phyloP scores from a whole-genome alignment of 1,140 invertebrate species.

The Sitobion miscanthi region DNA sequence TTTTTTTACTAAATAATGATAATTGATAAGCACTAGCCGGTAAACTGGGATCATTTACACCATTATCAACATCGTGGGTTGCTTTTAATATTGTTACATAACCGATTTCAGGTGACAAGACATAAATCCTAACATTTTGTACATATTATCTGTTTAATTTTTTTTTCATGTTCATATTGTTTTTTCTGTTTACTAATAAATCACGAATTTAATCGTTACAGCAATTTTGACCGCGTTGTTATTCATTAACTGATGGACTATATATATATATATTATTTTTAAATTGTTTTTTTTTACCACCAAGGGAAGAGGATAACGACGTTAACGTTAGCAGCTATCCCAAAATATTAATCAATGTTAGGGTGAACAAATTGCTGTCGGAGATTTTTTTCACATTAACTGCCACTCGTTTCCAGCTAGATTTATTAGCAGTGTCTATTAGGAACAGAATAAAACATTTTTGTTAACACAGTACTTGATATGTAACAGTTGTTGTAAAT shows the following conservation, averaged over 20 bases:
- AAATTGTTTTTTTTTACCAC: slow-evolving; percentile 5
- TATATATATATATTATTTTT: slow-evolving; percentile 10
- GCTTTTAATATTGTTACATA: slow-evolving; percentile 25
- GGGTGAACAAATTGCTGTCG: slow-evolving; percentile 49
- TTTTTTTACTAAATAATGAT: neutral
- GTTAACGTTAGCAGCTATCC: slow-evolving; percentile 49
- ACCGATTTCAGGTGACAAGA: slow-evolving; percentile 45
- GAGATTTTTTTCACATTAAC: slow-evolving; percentile 53
- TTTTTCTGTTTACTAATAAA: slow-evolving; percentile 23
- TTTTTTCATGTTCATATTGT: slow-evolving; percentile 19
- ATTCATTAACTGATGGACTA: slow-evolving; percentile 11
- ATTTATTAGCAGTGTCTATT: slow-evolving; percentile 52
- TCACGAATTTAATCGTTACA: slow-evolving; percentile 47
- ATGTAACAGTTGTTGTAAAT: slow-evolving; percentile 45
- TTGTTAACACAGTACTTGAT: slow-evolving; percentile 44
- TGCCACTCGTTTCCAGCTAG: slow-evolving; percentile 17
- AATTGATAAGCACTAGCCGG: neutral
- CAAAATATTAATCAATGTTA: slow-evolving; percentile 54
- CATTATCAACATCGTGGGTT: neutral
- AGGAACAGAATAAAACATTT: slow-evolving; percentile 43
- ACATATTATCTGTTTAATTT: slow-evolving; percentile 23
- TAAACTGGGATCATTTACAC: slow-evolving; percentile 20
- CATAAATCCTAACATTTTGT: slow-evolving; percentile 36
- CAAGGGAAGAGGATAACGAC: slow-evolving; percentile 43
- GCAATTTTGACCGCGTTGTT: slow-evolving; percentile 20